Evolutionary conservation across 2,113 vertebrate genomes (phyloP), one percentile per base, ranked within the genome.

Genomic region (Barbus barbus): DNA sequence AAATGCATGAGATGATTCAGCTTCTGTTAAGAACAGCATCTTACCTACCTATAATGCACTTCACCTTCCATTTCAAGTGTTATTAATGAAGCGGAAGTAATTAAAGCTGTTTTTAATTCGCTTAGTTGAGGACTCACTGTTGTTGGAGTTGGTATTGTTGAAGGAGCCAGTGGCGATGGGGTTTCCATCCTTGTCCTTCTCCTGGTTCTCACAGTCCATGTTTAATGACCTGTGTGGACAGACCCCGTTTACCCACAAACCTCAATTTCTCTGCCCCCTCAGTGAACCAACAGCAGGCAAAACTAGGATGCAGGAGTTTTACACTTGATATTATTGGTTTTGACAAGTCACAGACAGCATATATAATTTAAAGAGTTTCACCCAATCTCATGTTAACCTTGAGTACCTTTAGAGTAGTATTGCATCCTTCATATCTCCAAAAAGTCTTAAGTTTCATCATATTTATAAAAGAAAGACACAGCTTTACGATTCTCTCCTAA

Each of bases 171-270:
- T 12, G 79, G 94, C 67, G 1, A 93, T 16, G 31, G 93, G 94
- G 92, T 93, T 97, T 41, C 88, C 96, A 84, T 99, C 98, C 89
- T 99, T 99, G 90, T 99, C 98, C 88, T 99, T 99, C 89, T 99
- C 98, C 94, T 99, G 98, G 93, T 98, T 98, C 93, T 99, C 98
- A 92, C 98, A 99, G 93, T 99, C 98, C 98, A 99, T 99, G 91
- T 99, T 99, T 93, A 99, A 96, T 90, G 98, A 99, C 93, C 98
- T 99, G 93, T 11, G 92, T 79, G 38, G 31, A 79, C 60, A 65
- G 33, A 82, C 14, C 33, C 4, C 9, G 61, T 44, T 81, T 44
- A 82, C 16, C 13, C 51, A 67, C 13, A 78, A 53, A 65, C n/a
- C 36, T 1, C 24, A 18, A 44, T n/a, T 41, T n/a, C 11, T 46